Base-by-base conservation (phyloP, 2,113 vertebrate genomes). In the Lophius piscatorius region DNA sequence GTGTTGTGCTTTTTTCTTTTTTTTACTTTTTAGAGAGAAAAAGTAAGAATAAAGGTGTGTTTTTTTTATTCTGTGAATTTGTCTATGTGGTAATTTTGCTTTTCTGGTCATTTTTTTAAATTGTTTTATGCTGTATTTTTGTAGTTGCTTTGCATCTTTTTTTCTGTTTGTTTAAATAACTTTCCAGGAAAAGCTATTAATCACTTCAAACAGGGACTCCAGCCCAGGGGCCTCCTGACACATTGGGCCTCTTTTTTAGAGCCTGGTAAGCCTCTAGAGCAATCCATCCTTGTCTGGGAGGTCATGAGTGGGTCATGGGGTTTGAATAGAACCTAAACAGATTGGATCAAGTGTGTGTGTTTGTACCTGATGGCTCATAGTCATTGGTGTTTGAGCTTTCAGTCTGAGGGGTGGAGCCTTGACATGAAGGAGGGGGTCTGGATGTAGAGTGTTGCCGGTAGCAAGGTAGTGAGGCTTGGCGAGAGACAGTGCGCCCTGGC, bases 401-500 rank as follows among this genome's bases (percentile, higher is more conserved):
- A 0, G 87, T 88, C 67, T 92, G 87, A 48, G 88, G 88, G 83
- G 74, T 40, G 58, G 76, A 42, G 65, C 73, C 40, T 26, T 48
- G 9, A 70, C 66, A 77, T 50, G 73, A 59, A 42, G 72, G 2
- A 42, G 83, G 89, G 70, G 79, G 68, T 89, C 90, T 90, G 1
- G 90, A 85, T 49, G 87, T 70, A 72, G 90, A 90, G 76, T 87
- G 91, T 48, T 82, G 90, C 57, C 91, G 91, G 14, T 91, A 92
- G n/a, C 29, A 24, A 12, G 92, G 89, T 13, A 87, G 63, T 29
- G 90, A 87, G 35, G 85, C 74, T 67, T 92, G 87, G 2, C 92
- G 91, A 59, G 91, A 90, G 28, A 95, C 89, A 65, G 90, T 86
- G 86, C 89, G 90, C 63, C 94, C 94, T 94, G 84, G 56, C 78